phyloP scores from a whole-genome alignment of 2,797 vertebrate species.

The Enteromius viviparus region DNA sequence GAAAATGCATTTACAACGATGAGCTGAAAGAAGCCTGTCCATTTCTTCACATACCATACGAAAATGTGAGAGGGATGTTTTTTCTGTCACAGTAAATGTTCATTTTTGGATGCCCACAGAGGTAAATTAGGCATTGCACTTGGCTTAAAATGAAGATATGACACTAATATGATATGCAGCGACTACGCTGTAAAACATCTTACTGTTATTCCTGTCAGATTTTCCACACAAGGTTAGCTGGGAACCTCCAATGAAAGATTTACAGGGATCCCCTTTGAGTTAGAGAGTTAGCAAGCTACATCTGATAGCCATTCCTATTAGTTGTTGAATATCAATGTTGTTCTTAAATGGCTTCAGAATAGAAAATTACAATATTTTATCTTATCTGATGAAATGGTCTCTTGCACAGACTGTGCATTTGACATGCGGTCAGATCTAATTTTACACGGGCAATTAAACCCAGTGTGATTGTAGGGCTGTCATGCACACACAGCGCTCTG shows the following conservation, averaged over 20 bases:
- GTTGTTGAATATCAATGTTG: background rate
- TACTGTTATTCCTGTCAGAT: constrained; percentile 10
- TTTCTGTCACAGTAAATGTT: constrained; percentile 14
- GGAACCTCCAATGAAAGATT: background rate
- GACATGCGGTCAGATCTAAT: constrained; percentile 49
- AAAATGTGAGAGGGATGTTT: background rate
- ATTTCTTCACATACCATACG: background rate
- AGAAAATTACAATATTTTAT: constrained; percentile 14
- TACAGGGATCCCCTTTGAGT: background rate
- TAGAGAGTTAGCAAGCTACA: background rate
- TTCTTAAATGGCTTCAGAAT: constrained; percentile 9
- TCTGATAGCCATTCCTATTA: background rate
- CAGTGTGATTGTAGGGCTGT: constrained; percentile 23
- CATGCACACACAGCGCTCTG: background rate
- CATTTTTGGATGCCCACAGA: background rate
- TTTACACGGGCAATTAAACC: constrained; percentile 49
- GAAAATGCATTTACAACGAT: background rate
- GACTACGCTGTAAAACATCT: background rate
- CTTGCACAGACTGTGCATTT: constrained; percentile 17
- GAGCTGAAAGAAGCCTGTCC: background rate
- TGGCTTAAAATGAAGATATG: constrained; percentile 24
- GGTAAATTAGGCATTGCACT: constrained; percentile 8
- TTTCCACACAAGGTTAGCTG: constrained; percentile 6
- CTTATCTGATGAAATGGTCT: constrained; percentile 30
- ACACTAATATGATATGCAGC: constrained; percentile 20